Evolutionary conservation across 2,888 invertebrate genomes (phyloP).

Genomic region (Noctuana brunneofusca): DNA sequence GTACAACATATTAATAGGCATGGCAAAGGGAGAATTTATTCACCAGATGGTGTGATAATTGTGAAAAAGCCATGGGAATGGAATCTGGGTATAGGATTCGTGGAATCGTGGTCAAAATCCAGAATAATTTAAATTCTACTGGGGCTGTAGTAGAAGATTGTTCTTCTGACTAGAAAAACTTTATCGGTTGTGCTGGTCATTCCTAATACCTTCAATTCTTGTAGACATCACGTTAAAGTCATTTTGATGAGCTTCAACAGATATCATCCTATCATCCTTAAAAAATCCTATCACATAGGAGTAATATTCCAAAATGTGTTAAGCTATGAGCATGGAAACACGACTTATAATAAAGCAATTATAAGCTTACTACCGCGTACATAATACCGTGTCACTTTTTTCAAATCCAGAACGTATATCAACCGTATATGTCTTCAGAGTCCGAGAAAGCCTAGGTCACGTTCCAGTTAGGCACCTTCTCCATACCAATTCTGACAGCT

Average conservation of each 20-base stretch:
- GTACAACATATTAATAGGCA: too few species aligned
- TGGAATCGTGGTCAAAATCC: too few species aligned
- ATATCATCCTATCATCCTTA: neutral
- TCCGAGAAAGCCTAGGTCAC: neutral
- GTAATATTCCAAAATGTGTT: neutral
- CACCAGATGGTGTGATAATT: too few species aligned
- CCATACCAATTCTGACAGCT: slow-evolving; percentile 27
- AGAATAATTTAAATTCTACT: too few species aligned
- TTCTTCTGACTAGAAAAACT: too few species aligned
- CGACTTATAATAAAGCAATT: neutral
- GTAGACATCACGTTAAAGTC: neutral
- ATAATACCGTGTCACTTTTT: slow-evolving; percentile 3
- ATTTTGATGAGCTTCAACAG: neutral
- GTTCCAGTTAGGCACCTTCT: slow-evolving; percentile 21
- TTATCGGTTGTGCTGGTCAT: neutral
- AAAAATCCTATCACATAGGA: neutral
- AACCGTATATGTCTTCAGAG: neutral
- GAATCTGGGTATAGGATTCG: too few species aligned
- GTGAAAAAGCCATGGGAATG: too few species aligned
- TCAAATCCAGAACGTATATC: neutral
- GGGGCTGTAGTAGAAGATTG: too few species aligned
- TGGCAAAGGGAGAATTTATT: too few species aligned
- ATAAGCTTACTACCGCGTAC: neutral
- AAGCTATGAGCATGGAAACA: neutral
- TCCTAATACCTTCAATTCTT: neutral